phyloP scores from a whole-genome alignment of 2,888 invertebrate species.

The Congeria kusceri region DNA sequence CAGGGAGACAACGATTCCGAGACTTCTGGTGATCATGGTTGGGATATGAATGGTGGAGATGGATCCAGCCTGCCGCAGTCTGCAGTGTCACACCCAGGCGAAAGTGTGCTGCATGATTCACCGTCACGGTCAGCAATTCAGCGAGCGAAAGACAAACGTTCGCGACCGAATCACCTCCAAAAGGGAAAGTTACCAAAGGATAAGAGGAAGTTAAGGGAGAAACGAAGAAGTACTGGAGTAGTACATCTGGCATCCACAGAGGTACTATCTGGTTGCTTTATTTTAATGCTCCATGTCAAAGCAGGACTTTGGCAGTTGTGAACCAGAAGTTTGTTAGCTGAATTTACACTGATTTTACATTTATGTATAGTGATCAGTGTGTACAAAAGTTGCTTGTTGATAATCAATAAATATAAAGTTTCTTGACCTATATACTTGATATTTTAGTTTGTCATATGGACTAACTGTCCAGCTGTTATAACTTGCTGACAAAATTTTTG shows the following conservation, averaged over 20 bases:
- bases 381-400: too few species aligned
- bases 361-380: too few species aligned
- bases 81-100: constrained; percentile 20
- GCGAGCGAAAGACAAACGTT: constrained; percentile 85
- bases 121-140: constrained; percentile 84
- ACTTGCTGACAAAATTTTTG: too few species aligned
- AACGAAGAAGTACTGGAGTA: constrained; percentile 88
- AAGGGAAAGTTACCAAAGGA: constrained; percentile 88
- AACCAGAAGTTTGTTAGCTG: too few species aligned
- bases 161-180: constrained; percentile 86
- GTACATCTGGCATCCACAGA: constrained; percentile 88
- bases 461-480: too few species aligned
- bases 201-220: constrained; percentile 88
- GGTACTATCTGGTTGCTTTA: constrained; percentile 81
- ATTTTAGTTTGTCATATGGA: too few species aligned
- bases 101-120: constrained; percentile 79
- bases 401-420: too few species aligned
- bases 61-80: not conserved
- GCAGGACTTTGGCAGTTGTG: too few species aligned
- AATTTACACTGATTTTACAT: too few species aligned
- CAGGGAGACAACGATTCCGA: constrained; percentile 62
- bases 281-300: too few species aligned
- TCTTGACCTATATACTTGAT: too few species aligned
- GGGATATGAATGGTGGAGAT: constrained; percentile 60
- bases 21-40: constrained; percentile 50